A percentile compares a stretch with the other conserved stretches of the same genome.
Conservation (phyloP, 2,113 vertebrate species). For the Neomonachus schauinslandi region DNA sequence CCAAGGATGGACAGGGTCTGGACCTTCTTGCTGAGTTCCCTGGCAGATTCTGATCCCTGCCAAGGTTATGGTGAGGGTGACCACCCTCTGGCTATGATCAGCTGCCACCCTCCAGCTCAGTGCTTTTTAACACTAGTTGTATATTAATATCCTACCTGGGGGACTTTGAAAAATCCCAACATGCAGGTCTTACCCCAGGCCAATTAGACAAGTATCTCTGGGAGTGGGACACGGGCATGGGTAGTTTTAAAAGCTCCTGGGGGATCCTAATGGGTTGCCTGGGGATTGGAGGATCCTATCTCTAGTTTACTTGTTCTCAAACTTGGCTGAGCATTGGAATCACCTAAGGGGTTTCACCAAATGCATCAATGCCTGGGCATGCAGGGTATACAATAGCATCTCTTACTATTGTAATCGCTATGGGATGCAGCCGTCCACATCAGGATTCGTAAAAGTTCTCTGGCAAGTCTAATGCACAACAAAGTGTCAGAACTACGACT, state of each 20-base stretch:
- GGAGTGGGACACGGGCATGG: background rate
- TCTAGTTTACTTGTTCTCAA: background rate
- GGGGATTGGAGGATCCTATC: background rate
- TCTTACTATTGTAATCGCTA: background rate
- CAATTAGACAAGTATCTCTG: background rate
- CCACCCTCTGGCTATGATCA: fast-evolving
- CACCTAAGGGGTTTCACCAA: background rate
- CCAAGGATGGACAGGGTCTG: background rate
- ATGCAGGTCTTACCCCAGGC: background rate
- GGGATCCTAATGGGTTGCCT: background rate
- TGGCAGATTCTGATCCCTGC: background rate
- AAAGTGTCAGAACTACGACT: background rate
- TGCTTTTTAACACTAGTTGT: background rate
- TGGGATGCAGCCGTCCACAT: background rate
- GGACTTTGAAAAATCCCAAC: background rate
- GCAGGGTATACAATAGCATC: background rate
- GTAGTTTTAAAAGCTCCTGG: background rate
- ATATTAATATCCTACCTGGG: background rate
- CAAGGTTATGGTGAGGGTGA: background rate
- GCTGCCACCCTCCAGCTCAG: background rate
- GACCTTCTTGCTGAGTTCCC: background rate
- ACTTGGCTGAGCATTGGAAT: background rate
- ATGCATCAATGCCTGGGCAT: fast-evolving
- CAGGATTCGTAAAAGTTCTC: background rate
- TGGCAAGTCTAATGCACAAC: background rate